Base-by-base conservation (phyloP, 2,888 invertebrate genomes). In the Dichetophora obliterata region DNA sequence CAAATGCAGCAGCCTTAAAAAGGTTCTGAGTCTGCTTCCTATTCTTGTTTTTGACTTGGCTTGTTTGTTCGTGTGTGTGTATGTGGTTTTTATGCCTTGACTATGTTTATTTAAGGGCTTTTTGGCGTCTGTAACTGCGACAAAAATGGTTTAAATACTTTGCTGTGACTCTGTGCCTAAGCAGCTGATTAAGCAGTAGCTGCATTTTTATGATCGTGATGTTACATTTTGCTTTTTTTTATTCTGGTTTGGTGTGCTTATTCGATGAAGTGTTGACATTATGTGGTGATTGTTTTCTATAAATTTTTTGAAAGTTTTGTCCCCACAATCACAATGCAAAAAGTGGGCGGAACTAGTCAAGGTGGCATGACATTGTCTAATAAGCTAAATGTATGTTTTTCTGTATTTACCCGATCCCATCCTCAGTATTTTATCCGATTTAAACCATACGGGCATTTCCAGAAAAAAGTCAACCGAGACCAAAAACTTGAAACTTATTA, bases 81-180 rank as follows among this genome's bases (percentile, higher is more conserved):
- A 14, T 43, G 43, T 43, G 43, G 43, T 43, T 43, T 43, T 43
- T 43, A 43, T 59, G 59, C 19, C 6, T 59, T 27, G 27, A 59
- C 14, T 27, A 27, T 59, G 27, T 59, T 43, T 59, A 24, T 59
- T 59, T 59, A 24, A 59, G 59, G 59, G 59, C 59, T 59, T 57
- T 37, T 74, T 52, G 66, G 74, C 74, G 52, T 74, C 74, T 57
- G 65, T 74, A 61, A 74, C 54, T 74, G 74, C 74, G 74, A 74
- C 74, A 74, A 74, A 54, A 74, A 74, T 74, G 74, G 74, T 74
- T 74, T 74, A 74, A 74, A 66, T 74, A 66, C 37, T 24, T 31
- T 11, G 43, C 59, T 59, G 63, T 11, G 54, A 57, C 19, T 22
- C 54, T 65, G 54, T 66, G 52, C 16, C 72, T 37, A 54, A 48